Conservation (phyloP, 2,888 invertebrate genomes). For the Lysandra coridon region DNA sequence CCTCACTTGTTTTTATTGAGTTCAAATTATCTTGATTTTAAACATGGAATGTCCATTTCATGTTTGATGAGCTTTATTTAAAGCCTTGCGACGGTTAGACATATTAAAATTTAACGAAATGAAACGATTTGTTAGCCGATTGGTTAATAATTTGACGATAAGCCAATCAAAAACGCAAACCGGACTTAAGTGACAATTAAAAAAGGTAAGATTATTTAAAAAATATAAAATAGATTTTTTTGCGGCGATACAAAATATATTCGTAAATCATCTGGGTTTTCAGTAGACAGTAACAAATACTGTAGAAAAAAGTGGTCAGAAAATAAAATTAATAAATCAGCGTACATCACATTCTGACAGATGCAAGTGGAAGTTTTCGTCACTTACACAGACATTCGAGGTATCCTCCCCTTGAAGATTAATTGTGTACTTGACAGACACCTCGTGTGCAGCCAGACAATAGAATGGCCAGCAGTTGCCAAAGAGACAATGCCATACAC, state of each 20-base stretch:
- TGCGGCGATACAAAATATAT: not conserved
- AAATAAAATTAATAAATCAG: conserved; percentile 17
- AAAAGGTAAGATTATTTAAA: no score
- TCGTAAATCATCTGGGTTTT: not conserved
- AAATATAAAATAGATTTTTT: no score
- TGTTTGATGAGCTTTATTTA: no score
- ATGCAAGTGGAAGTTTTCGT: conserved; percentile 34
- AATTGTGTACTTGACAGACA: conserved; percentile 69
- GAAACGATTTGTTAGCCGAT: no score
- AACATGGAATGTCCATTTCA: no score
- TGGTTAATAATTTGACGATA: no score
- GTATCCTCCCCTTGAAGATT: conserved; percentile 53
- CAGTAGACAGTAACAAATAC: not conserved
- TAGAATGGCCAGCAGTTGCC: conserved; percentile 49
- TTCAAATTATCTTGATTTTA: not conserved
- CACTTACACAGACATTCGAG: conserved; percentile 40
- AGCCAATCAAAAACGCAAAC: no score
- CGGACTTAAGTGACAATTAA: no score
- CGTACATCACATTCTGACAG: conserved; percentile 17
- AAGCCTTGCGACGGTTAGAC: no score
- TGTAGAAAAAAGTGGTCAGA: not conserved
- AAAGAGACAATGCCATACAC: conserved; percentile 41
- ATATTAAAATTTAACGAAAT: no score
- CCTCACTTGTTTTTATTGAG: not conserved
- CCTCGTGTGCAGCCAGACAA: conserved; percentile 53